These are phyloP conservation scores for Acanthococcus lagerstroemiae DNA, from an alignment of 2,888 invertebrate species.

Conservation along the genomic window DNA sequence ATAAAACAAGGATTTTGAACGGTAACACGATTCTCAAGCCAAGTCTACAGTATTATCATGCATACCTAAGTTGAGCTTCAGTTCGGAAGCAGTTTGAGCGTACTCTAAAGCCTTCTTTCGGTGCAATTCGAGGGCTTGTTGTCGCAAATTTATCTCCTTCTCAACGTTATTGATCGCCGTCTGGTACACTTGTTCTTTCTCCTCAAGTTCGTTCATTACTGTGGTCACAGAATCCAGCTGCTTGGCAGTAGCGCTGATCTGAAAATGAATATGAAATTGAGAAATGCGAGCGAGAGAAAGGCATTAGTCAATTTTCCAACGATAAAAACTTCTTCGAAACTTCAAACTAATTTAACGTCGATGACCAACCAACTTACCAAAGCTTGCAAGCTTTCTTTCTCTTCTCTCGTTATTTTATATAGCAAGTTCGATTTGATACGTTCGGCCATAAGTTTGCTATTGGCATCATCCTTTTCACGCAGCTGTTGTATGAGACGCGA, in stretches of 20 bases:
- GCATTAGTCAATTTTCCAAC: no score
- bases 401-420: constrained; percentile 85
- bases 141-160: constrained; percentile 82
- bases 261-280: not conserved
- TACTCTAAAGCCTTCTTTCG: constrained; percentile 95
- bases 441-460: constrained; percentile 97
- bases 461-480: constrained; percentile 93
- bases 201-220: constrained; percentile 86
- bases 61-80: constrained; percentile 82
- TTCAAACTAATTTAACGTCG: no score
- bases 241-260: constrained; percentile 44
- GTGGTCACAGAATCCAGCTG: constrained; percentile 94
- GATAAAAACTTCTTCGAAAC: not conserved
- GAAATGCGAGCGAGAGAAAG: not conserved
- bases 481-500: constrained; percentile 88
- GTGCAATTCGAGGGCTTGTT: constrained; percentile 96
- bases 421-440: constrained; percentile 90
- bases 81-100: constrained; percentile 91
- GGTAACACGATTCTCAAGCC: no score
- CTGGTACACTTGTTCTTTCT: constrained; percentile 87
- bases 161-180: constrained; percentile 85
- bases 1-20: no score
- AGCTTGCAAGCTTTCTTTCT: constrained; percentile 85
- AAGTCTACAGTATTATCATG: not conserved
- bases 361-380: constrained; percentile 51